Evolutionary conservation across 2,797 vertebrate genomes (phyloP).

Genomic region (Tenualosa thibaudeaui): DNA sequence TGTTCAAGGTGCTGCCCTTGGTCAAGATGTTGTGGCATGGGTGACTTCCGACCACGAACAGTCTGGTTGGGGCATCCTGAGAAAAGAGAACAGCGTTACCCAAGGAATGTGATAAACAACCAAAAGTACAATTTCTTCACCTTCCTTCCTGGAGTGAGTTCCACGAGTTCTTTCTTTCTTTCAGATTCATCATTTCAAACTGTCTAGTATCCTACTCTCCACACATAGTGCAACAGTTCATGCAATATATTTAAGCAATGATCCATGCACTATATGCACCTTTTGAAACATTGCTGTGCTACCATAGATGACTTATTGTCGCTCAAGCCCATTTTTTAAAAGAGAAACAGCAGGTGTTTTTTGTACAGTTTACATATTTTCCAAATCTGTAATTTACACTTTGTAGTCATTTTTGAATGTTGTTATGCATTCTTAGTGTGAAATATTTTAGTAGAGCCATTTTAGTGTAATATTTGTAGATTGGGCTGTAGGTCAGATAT

Average conservation of each 20-base stretch:
- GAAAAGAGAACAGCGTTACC: constrained; percentile 95
- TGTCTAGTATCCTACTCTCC: too few relatives aligned
- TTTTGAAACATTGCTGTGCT: neutral
- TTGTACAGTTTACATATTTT: neutral
- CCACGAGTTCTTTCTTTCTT: too few relatives aligned
- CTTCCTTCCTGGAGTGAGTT: constrained; percentile 90
- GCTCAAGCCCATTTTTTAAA: neutral
- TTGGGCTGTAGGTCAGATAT: neutral
- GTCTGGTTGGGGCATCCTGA: constrained; percentile 98
- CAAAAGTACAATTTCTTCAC: constrained; percentile 99
- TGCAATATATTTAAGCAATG: neutral
- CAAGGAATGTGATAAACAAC: constrained; percentile 98
- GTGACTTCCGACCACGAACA: constrained; percentile 90
- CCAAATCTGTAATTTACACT: neutral
- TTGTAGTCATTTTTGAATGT: neutral
- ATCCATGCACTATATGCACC: neutral
- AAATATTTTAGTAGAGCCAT: neutral
- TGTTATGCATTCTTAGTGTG: neutral
- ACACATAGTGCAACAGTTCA: too few relatives aligned
- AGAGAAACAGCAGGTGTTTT: too few relatives aligned
- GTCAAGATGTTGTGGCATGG: constrained; percentile 89
- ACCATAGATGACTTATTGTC: neutral
- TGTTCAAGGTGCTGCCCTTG: constrained; percentile 89
- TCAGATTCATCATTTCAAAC: neutral
- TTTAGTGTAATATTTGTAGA: neutral